A percentile compares a stretch with the other conserved stretches of the same genome.
phyloP scores from a whole-genome alignment of 2,888 invertebrate species.

The Amiota minor region DNA sequence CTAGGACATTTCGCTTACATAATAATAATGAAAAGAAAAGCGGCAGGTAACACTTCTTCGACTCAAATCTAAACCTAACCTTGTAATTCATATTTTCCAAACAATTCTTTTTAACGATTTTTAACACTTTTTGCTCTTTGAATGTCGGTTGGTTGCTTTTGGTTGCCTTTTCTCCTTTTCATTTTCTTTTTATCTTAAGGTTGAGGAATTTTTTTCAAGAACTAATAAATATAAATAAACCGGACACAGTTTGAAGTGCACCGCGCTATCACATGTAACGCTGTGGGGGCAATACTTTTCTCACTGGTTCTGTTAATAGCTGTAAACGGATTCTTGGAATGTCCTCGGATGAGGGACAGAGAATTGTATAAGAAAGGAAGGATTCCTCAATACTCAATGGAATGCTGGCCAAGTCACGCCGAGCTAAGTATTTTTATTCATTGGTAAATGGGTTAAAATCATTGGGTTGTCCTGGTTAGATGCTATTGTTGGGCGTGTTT shows the following conservation, averaged over 20 bases:
- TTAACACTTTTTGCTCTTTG: conserved; percentile 56
- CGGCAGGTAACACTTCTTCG: conserved; percentile 52
- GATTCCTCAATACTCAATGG: conserved; percentile 43
- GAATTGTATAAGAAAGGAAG: not conserved
- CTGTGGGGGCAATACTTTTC: conserved; percentile 47
- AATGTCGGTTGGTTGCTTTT: conserved; percentile 40
- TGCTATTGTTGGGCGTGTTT: conserved; percentile 16
- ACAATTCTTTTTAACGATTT: conserved; percentile 56
- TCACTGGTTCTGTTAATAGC: conserved; percentile 29
- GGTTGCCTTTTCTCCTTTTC: not conserved
- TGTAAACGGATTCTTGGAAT: conserved; percentile 49
- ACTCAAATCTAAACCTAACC: conserved; percentile 38
- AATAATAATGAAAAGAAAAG: conserved; percentile 42
- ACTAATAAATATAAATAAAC: not conserved
- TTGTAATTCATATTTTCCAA: conserved; percentile 66
- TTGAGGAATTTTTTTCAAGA: conserved; percentile 37
- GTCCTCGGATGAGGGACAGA: not conserved
- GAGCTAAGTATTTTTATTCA: not conserved
- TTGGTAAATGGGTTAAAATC: not conserved
- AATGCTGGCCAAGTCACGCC: conserved; percentile 34
- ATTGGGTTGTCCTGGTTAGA: not conserved
- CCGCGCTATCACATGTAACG: conserved; percentile 42
- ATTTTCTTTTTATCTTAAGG: conserved; percentile 45
- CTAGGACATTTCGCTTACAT: conserved; percentile 40
- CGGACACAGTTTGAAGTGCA: conserved; percentile 52